Evolutionary conservation across 2,113 vertebrate genomes (phyloP), one percentile per base, ranked within the genome.

Genomic region (Brachypodius melanocephalos): DNA sequence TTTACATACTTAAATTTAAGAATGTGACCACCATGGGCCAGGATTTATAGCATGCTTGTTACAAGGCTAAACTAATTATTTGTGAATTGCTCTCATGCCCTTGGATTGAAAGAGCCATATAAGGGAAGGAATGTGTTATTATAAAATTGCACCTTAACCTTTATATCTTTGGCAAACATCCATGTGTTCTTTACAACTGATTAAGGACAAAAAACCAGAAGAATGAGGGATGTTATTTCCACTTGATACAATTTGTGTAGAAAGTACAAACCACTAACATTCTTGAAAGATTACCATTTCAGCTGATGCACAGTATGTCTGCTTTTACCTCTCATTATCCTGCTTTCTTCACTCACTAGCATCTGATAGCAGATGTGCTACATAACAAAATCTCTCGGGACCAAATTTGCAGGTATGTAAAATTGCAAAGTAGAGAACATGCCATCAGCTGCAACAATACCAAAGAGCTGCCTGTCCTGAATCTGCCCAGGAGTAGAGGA

Each of bases 1-100:
- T 94, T 96, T 89, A 89, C 74, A 73, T 34, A 79, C 66, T 79
- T 89, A 88, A 79, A 91, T 93, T 91, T 93, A 83, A 88, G 77
- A 89, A 89, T 80, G 62, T 42, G 67, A 75, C 62, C 51, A 59
- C 46, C 59, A 3, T 18, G 43, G 67, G 36, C 21, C 54, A 91
- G 66, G 83, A 88, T 96, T 94, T 88, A 95, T 63, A 86, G 75
- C 79, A 68, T 28, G 63, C 67, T 32, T 83, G 40, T 80, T 86
- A 94, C 43, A 85, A 95, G 91, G 85, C 88, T 96, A 94, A 96
- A 96, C 85, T 90, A 94, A 95, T 95, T 94, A 94, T 95, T 96
- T 96, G 89, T 90, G 90, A 96, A 93, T 89, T 96, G 88, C 85
- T 96, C 63, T 90, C 85, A 79, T 94, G 91, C 51, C 88, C 94